These are phyloP conservation scores for Rhynchomys soricoides DNA, from an alignment of 2,113 vertebrate genomes.

Conservation along the genomic window DNA sequence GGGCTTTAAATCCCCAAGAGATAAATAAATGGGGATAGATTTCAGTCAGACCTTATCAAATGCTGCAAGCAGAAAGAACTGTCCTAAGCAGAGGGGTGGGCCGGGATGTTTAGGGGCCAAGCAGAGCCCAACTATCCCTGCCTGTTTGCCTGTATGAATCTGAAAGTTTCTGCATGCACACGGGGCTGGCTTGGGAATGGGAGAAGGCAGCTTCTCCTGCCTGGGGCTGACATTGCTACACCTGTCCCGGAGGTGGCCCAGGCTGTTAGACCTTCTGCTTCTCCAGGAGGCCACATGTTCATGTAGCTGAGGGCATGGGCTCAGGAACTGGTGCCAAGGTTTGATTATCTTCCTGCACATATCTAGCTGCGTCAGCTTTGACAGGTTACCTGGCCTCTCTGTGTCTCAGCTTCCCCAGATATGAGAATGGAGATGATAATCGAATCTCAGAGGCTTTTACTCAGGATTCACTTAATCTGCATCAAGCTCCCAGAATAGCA, in stretches of 20 bases:
- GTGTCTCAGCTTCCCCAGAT: not conserved
- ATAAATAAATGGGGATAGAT: too few relatives aligned
- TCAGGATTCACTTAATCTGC: not conserved
- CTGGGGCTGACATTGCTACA: not conserved
- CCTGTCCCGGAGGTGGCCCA: not conserved
- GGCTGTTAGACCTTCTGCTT: not conserved
- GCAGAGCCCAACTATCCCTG: not conserved
- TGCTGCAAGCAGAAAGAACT: not conserved
- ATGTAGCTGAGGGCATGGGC: accelerated
- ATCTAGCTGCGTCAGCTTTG: not conserved
- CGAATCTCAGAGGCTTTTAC: not conserved
- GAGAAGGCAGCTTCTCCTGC: not conserved
- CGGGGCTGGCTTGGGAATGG: too few relatives aligned
- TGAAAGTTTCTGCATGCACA: not conserved
- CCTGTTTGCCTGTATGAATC: not conserved
- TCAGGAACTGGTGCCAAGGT: not conserved
- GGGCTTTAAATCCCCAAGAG: not conserved
- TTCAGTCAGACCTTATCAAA: not conserved
- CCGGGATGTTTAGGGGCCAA: not conserved
- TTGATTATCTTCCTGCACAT: not conserved
- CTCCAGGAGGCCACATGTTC: not conserved
- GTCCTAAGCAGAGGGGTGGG: not conserved
- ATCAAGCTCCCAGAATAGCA: not conserved
- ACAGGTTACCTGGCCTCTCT: not conserved
- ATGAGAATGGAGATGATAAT: not conserved